Percentiles rank a stretch among this genome's conserved stretches.
Conservation (phyloP, 2,797 vertebrate genomes). For the Masticophis lateralis region DNA sequence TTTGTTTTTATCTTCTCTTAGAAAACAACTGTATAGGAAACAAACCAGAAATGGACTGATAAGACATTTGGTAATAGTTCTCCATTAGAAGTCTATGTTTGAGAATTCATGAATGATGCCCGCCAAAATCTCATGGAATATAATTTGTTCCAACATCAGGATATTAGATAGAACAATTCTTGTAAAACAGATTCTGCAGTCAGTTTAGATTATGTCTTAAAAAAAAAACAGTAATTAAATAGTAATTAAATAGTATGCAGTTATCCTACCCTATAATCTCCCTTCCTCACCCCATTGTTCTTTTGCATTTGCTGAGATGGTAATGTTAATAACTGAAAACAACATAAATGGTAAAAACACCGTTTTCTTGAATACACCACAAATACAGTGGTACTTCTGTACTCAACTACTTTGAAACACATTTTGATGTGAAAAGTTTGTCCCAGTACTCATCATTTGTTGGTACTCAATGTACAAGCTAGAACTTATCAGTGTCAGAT, state of each 20-base stretch:
- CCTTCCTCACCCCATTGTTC: background rate
- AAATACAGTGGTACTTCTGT: background rate
- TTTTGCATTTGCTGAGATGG: background rate
- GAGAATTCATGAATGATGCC: background rate
- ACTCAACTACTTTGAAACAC: background rate
- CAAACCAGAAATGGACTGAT: background rate
- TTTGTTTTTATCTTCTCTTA: slow-evolving; percentile 10
- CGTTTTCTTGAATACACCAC: background rate
- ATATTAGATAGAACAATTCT: background rate
- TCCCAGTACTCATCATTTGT: background rate
- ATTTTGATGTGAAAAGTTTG: background rate
- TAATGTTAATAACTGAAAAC: background rate
- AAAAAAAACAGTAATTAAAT: background rate
- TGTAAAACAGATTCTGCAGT: background rate
- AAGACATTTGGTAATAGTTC: background rate
- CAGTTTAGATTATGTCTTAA: background rate
- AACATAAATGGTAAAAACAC: background rate
- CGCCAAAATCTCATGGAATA: background rate
- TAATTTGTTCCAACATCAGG: background rate
- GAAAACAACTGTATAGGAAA: background rate
- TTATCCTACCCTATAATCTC: background rate
- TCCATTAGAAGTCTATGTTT: background rate
- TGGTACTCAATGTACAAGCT: background rate
- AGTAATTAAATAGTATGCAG: background rate
- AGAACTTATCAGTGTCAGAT: background rate